Evolutionary conservation across 2,888 invertebrate genomes (phyloP).

Genomic region (Dolomedes plantarius): DNA sequence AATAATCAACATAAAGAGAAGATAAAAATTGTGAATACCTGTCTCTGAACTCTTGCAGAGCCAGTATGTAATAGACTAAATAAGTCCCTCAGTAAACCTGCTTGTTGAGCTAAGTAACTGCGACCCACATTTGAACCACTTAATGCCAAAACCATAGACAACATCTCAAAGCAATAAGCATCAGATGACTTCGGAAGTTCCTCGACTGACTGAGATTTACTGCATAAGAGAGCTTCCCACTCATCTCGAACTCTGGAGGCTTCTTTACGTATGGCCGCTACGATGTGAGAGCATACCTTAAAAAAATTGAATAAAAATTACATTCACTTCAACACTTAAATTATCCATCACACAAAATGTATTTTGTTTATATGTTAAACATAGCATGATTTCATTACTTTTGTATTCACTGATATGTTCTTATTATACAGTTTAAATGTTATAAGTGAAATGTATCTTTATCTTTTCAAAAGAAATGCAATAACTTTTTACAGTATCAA

Average conservation of each 20-base stretch:
- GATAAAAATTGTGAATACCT: no score
- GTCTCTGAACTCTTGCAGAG: slow-evolving; percentile 94
- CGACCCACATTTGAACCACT: slow-evolving; percentile 95
- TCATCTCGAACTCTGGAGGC: slow-evolving; percentile 90
- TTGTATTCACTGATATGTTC: not conserved
- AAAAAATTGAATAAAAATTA: no score
- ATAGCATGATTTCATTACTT: no score
- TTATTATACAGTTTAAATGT: no score
- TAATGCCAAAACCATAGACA: slow-evolving; percentile 94
- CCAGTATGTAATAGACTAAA: slow-evolving; percentile 93
- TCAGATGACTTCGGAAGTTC: slow-evolving; percentile 79
- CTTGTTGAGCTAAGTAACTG: slow-evolving; percentile 91
- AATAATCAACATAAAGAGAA: no score
- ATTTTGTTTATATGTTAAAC: no score
- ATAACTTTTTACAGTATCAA: no score
- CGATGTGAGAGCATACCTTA: slow-evolving; percentile 84
- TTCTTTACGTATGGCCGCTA: slow-evolving; percentile 91
- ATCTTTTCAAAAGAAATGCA: no score
- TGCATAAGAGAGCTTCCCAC: slow-evolving; percentile 85
- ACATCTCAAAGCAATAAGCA: slow-evolving; percentile 98
- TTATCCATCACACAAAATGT: no score
- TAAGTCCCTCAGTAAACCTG: slow-evolving; percentile 88
- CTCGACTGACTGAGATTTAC: slow-evolving; percentile 73
- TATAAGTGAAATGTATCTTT: no score
- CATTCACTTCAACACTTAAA: no score